Evolutionary conservation across 2,113 vertebrate genomes (phyloP).

Genomic region (Chionodraco myersi): DNA sequence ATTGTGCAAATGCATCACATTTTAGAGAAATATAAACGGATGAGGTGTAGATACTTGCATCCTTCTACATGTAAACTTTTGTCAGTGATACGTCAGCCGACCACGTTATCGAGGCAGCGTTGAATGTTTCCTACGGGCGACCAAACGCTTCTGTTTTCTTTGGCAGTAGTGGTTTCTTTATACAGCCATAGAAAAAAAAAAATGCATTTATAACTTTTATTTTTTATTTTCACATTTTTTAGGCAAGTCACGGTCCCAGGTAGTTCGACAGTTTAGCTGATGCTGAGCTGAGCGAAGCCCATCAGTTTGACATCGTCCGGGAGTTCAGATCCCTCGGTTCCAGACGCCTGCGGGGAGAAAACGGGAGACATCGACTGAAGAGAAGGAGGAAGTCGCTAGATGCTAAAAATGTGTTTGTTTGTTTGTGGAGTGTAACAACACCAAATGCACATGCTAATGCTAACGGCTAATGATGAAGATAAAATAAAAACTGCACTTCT

Average conservation of each 20-base stretch:
- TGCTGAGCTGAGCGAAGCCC: constrained; percentile 99
- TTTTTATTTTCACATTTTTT: constrained; percentile 83
- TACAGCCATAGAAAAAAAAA: constrained; percentile 88
- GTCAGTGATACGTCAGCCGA: constrained; percentile 59
- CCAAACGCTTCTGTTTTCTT: constrained; percentile 89
- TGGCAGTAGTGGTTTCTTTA: constrained; percentile 96
- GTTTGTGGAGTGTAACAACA: no score
- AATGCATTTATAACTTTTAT: constrained; percentile 77
- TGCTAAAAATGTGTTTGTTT: no score
- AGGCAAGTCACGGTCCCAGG: constrained; percentile 82
- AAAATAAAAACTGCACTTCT: no score
- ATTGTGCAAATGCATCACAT: constrained; percentile 84
- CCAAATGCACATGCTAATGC: no score
- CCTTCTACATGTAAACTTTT: constrained; percentile 80
- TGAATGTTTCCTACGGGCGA: constrained; percentile 72
- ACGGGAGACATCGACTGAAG: no score
- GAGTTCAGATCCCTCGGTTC: constrained; percentile 93
- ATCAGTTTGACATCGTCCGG: constrained; percentile 96
- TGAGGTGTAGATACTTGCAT: constrained; percentile 65
- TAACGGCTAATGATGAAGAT: no score
- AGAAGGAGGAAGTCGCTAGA: no score
- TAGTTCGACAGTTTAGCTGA: constrained; percentile 89
- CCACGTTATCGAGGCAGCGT: constrained; percentile 37
- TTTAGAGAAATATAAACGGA: constrained; percentile 77
- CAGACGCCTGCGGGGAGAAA: constrained; percentile 87